These are phyloP conservation scores for Dynastes grantii DNA, from an alignment of 2,888 invertebrate genomes.

Conservation along the genomic window DNA sequence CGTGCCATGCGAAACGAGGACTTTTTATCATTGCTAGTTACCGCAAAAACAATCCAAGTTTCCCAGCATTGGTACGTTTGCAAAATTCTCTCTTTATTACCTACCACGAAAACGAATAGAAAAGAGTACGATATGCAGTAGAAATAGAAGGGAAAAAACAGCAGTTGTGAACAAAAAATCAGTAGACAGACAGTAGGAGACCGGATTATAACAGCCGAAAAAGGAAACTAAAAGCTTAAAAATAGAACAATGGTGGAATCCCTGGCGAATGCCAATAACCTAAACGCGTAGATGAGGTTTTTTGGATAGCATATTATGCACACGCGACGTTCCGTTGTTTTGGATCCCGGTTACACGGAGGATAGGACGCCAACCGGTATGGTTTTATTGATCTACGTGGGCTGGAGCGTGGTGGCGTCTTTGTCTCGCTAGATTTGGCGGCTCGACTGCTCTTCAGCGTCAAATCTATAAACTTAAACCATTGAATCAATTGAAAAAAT, in stretches of 20 bases:
- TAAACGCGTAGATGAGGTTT: slow-evolving; percentile 1
- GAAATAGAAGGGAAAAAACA: background rate
- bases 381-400: slow-evolving; percentile 4
- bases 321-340: too few relatives aligned
- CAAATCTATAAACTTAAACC: too few relatives aligned
- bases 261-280: slow-evolving; percentile 1
- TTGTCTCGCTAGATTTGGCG: background rate
- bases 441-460: too few relatives aligned
- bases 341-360: background rate
- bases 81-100: slow-evolving; percentile 1
- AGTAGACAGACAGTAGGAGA: background rate
- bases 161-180: background rate
- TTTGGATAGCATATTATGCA: background rate
- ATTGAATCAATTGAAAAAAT: too few relatives aligned
- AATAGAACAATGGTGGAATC: slow-evolving; percentile 11
- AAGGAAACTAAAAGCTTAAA: background rate
- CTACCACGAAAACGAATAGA: background rate
- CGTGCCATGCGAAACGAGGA: too few relatives aligned
- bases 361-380: background rate
- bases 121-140: background rate
- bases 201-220: background rate
- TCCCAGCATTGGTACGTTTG: background rate
- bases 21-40: too few relatives aligned
- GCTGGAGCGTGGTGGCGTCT: background rate
- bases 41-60: background rate